phyloP scores from a whole-genome alignment of 2,888 invertebrate species.

The Aphodius granarius region DNA sequence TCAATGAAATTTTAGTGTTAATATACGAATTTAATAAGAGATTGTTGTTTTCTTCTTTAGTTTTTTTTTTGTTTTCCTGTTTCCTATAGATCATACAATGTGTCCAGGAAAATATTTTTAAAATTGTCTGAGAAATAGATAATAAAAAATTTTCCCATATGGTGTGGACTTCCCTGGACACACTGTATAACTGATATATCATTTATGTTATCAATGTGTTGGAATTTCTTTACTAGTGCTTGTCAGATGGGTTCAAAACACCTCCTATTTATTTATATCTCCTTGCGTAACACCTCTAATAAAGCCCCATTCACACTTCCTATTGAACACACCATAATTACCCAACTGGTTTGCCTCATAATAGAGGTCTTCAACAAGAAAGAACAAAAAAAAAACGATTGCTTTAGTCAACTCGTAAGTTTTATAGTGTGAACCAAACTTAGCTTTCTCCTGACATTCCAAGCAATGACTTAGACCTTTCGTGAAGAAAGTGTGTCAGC shows the following conservation, averaged over 20 bases:
- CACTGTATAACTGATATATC: no score
- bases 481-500: conserved; percentile 54
- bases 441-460: conserved; percentile 52
- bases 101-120: no score
- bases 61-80: no score
- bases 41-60: no score
- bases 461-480: conserved; percentile 52
- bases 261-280: background rate
- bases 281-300: background rate
- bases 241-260: no score
- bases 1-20: background rate
- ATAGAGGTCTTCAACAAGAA: background rate
- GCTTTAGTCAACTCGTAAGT: background rate
- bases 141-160: no score
- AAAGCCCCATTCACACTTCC: background rate
- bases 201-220: no score
- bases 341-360: background rate
- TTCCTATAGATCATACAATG: no score
- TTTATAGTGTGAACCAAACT: conserved; percentile 26
- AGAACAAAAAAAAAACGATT: background rate
- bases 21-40: no score
- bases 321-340: background rate
- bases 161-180: no score
- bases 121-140: no score
- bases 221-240: no score